Base-by-base conservation (phyloP, 2,797 vertebrate species). In the Leontopithecus rosalia region DNA sequence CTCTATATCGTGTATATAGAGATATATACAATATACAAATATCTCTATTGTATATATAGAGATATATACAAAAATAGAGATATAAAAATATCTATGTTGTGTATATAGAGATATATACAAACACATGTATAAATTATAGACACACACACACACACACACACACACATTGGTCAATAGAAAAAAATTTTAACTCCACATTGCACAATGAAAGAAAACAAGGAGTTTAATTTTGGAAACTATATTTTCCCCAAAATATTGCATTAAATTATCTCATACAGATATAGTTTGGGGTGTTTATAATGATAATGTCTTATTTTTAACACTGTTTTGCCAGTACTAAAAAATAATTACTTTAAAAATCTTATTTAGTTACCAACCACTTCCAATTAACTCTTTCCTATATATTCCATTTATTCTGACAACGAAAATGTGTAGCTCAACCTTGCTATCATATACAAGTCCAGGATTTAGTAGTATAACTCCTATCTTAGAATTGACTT, bases 401-500 rank as follows among this genome's bases (percentile, higher is more conserved):
- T 33, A 39, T 75, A 85, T 7, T 41, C 26, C 41, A 39, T 72
- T 70, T 82, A 72, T 55, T 85, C n/a, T 36, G 64, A 64, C 19
- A 48, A 30, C 41, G 1, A 76, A 87, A 85, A 77, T 33, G 24
- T 36, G 9, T 55, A 76, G 26, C 30, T 81, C 33, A 75, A 70
- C 20, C 12, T 36, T 72, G 30, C 24, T 50, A 52, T 55, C 26
- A 5, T 24, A 30, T 3, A 36, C 3, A 88, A 91, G 13, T 19
- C 12, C 24, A 26, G 28, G 36, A 43, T 88, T 39, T 61, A 90
- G 41, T 43, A 48, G 0, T 33, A 48, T 85, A 46, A 97, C 97
- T 97, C 55, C 95, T 97, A 70, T 96, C 88, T 97, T 97, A 96
- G 97, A 96, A 97, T 96, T 96, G 95, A 97, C 92, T 90, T 97